These are phyloP conservation scores for Plectrocnemia conspersa DNA, from an alignment of 1,140 invertebrate species.

Conservation along the genomic window DNA sequence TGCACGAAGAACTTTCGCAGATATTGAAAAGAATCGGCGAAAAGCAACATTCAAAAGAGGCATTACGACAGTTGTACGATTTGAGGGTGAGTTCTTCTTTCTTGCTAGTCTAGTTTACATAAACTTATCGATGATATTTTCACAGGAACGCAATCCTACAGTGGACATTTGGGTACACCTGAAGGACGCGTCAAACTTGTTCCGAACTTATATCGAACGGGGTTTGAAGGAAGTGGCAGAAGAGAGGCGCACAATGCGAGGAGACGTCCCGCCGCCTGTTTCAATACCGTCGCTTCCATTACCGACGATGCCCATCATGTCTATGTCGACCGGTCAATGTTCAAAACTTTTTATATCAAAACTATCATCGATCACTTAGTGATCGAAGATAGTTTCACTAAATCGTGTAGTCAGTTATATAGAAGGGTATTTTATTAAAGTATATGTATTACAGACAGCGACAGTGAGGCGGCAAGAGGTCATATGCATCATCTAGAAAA, in stretches of 20 bases:
- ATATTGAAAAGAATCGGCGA: constrained; percentile 91
- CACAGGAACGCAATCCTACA: constrained; percentile 79
- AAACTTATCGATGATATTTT: constrained; percentile 1
- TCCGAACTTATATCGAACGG: constrained; percentile 87
- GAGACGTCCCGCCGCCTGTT: constrained; percentile 11
- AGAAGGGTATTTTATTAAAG: background rate
- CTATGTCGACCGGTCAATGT: constrained; percentile 40
- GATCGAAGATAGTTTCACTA: too few species aligned
- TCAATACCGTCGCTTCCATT: constrained; percentile 31
- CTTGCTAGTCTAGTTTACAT: background rate
- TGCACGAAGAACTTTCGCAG: constrained; percentile 79
- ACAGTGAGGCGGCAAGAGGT: constrained; percentile 46
- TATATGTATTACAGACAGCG: constrained; percentile 37
- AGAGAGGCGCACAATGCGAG: constrained; percentile 43
- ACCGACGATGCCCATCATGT: constrained; percentile 45
- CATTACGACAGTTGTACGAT: constrained; percentile 81
- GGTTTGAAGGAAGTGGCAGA: constrained; percentile 78
- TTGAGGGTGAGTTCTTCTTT: constrained; percentile 54
- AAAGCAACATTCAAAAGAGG: constrained; percentile 83
- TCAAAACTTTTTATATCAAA: background rate
- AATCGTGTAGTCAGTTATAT: too few species aligned
- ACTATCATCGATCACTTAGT: too few species aligned
- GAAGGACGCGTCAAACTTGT: constrained; percentile 82
- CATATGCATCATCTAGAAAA: constrained; percentile 47
- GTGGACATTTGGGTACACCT: constrained; percentile 81